phyloP scores from a whole-genome alignment of 2,113 vertebrate species.

The Crotalus horridus region DNA sequence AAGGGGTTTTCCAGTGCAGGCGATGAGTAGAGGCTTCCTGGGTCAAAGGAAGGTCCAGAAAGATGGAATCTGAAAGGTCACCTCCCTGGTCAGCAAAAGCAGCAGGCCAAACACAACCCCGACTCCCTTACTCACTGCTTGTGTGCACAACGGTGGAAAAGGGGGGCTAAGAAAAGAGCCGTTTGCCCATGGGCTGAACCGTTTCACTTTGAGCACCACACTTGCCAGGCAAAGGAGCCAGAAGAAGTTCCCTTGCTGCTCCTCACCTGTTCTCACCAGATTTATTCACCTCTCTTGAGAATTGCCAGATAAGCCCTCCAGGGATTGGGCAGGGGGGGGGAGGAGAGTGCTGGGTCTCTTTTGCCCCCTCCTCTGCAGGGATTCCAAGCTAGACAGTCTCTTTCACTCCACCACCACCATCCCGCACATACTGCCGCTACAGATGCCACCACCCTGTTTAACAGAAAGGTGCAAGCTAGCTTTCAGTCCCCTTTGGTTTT shows the following conservation, averaged over 20 bases:
- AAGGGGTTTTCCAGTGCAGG: background rate
- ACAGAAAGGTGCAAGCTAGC: background rate
- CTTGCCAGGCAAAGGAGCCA: background rate
- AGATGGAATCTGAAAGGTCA: background rate
- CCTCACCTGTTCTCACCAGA: background rate
- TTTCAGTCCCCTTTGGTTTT: background rate
- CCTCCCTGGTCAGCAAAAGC: background rate
- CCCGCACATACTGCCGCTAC: background rate
- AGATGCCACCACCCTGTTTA: background rate
- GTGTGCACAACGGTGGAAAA: background rate
- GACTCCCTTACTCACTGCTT: too few relatives aligned
- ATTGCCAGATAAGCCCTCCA: background rate
- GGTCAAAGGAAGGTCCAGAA: background rate
- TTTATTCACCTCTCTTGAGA: background rate
- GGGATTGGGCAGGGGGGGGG: too few relatives aligned
- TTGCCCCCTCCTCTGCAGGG: background rate
- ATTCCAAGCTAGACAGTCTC: background rate
- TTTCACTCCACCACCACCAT: background rate
- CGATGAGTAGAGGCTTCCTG: background rate
- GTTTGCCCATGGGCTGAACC: rapidly evolving
- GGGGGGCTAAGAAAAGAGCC: background rate
- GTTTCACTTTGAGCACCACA: background rate
- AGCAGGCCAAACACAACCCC: too few relatives aligned
- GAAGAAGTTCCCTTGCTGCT: too few relatives aligned
- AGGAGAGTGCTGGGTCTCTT: background rate